A percentile compares a stretch with the other conserved stretches of the same genome.
Evolutionary conservation across 2,888 invertebrate genomes (phyloP).

Genomic region (Lymantria monacha): DNA sequence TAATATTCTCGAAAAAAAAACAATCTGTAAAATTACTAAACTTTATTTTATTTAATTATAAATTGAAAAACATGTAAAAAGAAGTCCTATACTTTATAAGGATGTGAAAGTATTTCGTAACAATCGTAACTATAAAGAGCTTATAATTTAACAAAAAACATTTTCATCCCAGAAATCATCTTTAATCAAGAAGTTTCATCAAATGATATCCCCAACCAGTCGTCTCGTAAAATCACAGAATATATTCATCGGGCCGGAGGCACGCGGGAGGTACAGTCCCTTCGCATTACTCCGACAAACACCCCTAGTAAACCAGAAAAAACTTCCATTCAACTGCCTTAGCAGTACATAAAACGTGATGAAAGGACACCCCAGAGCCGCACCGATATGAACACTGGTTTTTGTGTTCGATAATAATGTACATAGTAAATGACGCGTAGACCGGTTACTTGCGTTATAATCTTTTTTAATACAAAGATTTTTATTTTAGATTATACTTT

Average conservation of each 20-base stretch:
- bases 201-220: slow-evolving; percentile 26
- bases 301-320: slow-evolving; percentile 53
- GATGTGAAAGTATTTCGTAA: no score
- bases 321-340: slow-evolving; percentile 52
- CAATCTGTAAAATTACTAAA: no score
- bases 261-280: slow-evolving; percentile 26
- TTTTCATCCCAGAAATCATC: neutral
- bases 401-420: slow-evolving; percentile 35
- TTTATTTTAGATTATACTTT: slow-evolving; percentile 1
- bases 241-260: slow-evolving; percentile 39
- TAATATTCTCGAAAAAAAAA: no score
- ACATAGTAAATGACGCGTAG: slow-evolving; percentile 13
- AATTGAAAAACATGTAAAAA: no score
- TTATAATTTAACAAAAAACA: slow-evolving; percentile 4
- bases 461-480: neutral
- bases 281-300: slow-evolving; percentile 42
- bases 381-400: slow-evolving; percentile 44
- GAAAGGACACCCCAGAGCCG: slow-evolving; percentile 48
- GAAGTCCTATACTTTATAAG: no score
- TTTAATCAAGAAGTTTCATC: slow-evolving; percentile 36
- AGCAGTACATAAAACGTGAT: slow-evolving; percentile 55
- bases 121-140: no score
- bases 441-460: neutral
- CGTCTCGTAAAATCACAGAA: slow-evolving; percentile 42
- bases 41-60: no score